Base-by-base conservation (phyloP, 2,888 invertebrate genomes). In the Tolmerus cingulatus region DNA sequence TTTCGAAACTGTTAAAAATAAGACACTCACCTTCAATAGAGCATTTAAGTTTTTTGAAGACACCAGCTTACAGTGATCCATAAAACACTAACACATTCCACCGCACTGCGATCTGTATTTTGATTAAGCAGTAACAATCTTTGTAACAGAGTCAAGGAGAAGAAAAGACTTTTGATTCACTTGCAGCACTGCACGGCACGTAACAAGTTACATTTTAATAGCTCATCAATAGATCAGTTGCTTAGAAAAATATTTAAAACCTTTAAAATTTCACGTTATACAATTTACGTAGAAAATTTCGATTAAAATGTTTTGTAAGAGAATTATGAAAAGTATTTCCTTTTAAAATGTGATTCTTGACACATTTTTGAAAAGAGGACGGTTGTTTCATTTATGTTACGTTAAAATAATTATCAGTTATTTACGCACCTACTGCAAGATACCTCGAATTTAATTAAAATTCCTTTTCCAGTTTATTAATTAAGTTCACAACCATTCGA, bases 401-500 rank as follows among this genome's bases (percentile, higher is more conserved):
- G 46, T 88, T 88, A 81, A 87, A 82, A 85, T 74, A 23, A 77
- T 87, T 87, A 76, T 7, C 86, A 74, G n/a, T 81, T 77, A 87
- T n/a, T 88, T 86, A 88, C 88, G 88, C 88, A 82, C 87, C 85
- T 82, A 76, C 37, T n/a, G 19, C 37, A n/a, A 76, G 34, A 40
- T 40, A 76, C n/a, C 51, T 19, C 55, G 57, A 37, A 57, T 57
- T 82, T 19, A 9, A 14, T 66, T 34, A 57, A 82, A 82, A 57
- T 37, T 82, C 23, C 66, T 66, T 46, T 78, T 51, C 79, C 82
- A 82, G 27, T 82, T 81, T 87, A 87, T 86, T 88, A 76, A 57
- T 84, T 84, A 87, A 88, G 87, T 88, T 90, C 90, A 90, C 90
- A 90, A 90, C 90, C 90, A 90, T 89, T 89, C 89, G 90, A 90